Conservation (phyloP, 2,797 vertebrate species). For the Amniataba percoides region DNA sequence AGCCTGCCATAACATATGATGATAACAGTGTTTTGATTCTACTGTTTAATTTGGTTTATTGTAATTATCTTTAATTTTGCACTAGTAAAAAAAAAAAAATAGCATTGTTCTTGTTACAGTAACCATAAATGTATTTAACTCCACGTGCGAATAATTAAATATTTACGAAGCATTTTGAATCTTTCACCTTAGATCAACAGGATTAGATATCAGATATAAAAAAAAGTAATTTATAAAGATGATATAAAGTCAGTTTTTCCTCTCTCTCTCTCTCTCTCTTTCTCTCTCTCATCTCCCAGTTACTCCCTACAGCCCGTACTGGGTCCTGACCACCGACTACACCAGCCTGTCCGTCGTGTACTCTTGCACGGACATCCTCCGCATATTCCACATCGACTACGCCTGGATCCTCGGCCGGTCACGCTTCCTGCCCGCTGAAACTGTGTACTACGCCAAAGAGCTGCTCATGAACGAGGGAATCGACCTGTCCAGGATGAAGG, state of each 20-base stretch:
- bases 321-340: constrained; percentile 86
- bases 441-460: constrained; percentile 68
- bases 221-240: too few species aligned
- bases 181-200: too few species aligned
- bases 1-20: too few species aligned
- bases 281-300: constrained; percentile 60
- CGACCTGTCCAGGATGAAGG: constrained; percentile 75
- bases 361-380: constrained; percentile 82
- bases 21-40: too few species aligned
- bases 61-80: too few species aligned
- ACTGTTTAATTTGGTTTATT: too few species aligned
- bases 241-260: not conserved
- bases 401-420: constrained; percentile 85
- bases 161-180: too few species aligned
- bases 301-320: constrained; percentile 83
- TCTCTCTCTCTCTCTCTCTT: not conserved
- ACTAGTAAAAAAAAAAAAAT: too few species aligned
- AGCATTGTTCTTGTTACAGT: too few species aligned
- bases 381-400: constrained; percentile 80
- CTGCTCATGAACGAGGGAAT: constrained; percentile 75
- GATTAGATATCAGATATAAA: too few species aligned
- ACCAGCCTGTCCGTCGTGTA: constrained; percentile 77
- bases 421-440: constrained; percentile 64
- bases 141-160: too few species aligned
- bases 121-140: too few species aligned